A percentile compares a stretch with the other conserved stretches of the same genome.
phyloP scores from a whole-genome alignment of 2,888 invertebrate genomes.

The Elmis aenea region DNA sequence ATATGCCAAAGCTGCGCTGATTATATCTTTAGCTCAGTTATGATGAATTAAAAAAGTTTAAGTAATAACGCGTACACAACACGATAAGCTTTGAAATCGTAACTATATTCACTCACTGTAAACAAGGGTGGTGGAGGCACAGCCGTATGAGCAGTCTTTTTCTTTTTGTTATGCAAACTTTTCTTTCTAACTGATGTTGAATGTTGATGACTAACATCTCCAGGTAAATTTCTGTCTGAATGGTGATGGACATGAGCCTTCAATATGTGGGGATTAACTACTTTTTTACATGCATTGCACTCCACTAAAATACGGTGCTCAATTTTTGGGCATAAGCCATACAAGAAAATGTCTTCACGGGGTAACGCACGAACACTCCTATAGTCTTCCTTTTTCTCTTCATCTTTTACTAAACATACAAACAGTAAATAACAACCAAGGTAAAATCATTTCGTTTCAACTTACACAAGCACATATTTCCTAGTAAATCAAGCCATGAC shows the following conservation, averaged over 20 bases:
- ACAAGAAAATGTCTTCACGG: slow-evolving; percentile 37
- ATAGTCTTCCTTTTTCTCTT: slow-evolving; percentile 6
- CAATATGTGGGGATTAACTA: slow-evolving; percentile 31
- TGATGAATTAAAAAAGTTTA: too few species aligned
- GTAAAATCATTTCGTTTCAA: too few species aligned
- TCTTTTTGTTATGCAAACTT: slow-evolving; percentile 30
- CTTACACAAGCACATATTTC: too few species aligned
- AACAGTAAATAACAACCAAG: too few species aligned
- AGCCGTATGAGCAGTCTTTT: too few species aligned
- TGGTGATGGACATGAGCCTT: background rate
- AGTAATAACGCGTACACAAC: too few species aligned
- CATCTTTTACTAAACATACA: too few species aligned
- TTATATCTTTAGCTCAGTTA: too few species aligned
- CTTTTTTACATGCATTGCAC: slow-evolving; percentile 38
- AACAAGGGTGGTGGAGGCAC: slow-evolving; percentile 35
- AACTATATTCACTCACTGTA: too few species aligned
- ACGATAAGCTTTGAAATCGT: too few species aligned
- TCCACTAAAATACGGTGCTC: slow-evolving; percentile 37
- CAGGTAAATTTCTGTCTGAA: slow-evolving; percentile 5
- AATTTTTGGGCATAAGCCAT: slow-evolving; percentile 41
- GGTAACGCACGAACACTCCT: slow-evolving; percentile 31
- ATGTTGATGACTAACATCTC: background rate
- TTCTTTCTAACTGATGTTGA: slow-evolving; percentile 32
- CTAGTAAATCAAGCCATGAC: too few species aligned
- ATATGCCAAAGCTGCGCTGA: too few species aligned